Percentiles rank a stretch among this genome's conserved stretches.
These are phyloP conservation scores for Stratiomys singularior DNA, from an alignment of 2,888 invertebrate genomes.

Conservation along the genomic window DNA sequence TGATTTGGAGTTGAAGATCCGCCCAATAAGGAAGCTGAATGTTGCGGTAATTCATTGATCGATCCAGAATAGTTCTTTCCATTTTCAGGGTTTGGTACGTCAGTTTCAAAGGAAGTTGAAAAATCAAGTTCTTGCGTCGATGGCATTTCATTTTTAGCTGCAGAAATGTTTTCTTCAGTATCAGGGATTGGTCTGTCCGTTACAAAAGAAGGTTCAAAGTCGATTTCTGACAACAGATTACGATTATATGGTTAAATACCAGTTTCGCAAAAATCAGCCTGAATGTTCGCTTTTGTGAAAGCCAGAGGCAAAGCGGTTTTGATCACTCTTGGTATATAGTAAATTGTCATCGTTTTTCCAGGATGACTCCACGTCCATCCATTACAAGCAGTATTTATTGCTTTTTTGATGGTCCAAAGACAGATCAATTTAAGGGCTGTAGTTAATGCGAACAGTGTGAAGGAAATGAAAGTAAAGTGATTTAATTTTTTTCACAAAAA, in stretches of 20 bases:
- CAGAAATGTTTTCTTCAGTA: neutral
- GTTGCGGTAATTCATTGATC: too few species aligned
- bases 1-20: too few species aligned
- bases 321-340: conserved; percentile 56
- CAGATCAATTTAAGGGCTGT: conserved; percentile 55
- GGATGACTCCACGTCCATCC: conserved; percentile 57
- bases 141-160: too few species aligned
- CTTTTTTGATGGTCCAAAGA: conserved; percentile 56
- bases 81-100: neutral
- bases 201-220: conserved; percentile 21
- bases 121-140: too few species aligned
- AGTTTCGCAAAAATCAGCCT: conserved; percentile 39
- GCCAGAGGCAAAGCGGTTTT: conserved; percentile 22
- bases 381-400: conserved; percentile 54
- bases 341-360: conserved; percentile 56
- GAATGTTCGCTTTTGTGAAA: conserved; percentile 38
- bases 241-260: conserved; percentile 20
- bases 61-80: too few species aligned
- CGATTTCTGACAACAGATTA: neutral
- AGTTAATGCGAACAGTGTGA: conserved; percentile 50
- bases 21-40: too few species aligned
- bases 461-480: conserved; percentile 48
- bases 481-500: conserved; percentile 47
- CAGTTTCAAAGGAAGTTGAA: neutral
- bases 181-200: conserved; percentile 17